Evolutionary conservation across 1,140 invertebrate genomes (phyloP), one percentile per base, ranked within the genome.

Genomic region (Anthonomus grandis): DNA sequence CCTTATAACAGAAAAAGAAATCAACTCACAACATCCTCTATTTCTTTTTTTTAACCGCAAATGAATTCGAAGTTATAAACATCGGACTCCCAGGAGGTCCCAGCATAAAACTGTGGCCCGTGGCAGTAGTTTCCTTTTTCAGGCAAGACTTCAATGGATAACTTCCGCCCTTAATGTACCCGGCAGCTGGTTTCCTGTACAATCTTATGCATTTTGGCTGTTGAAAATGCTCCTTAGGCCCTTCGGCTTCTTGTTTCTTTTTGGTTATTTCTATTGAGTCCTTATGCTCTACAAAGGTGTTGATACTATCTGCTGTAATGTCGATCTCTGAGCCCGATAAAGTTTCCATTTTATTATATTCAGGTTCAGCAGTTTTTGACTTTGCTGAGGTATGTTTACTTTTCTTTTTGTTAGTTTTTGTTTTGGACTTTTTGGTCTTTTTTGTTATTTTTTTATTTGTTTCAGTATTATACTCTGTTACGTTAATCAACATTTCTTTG

Each of bases 181-280:
- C 59, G 8, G 50, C 23, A 22, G 34, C 46, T 5, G 42, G 13
- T 15, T 67, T 67, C 37, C 62, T 60, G 15, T 63, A 65, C 17
- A 70, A 48, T 41, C 63, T 57, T 17, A 70, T 64, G 34, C 60
- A 67, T 51, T 65, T 68, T 6, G 66, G 66, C 48, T 70, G 66
- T 25, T 66, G 59, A 48, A 58, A 59, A 44, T 60, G 44, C 13
- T 61, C 48, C 36, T 60, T 68, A 2, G 54, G 38, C 23, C 51
- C 58, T 57, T 51, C 34, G 51, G 68, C 53, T 60, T 68, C 55
- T 23, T 57, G 46, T 27, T 57, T 57, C 6, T 42, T 37, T 18
- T 57, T 57, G 18, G 38, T 50, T 2, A 57, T 57, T 44, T 49
- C 46, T 1, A 50, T 42, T 24, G 55, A 57, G 24, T 57, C 55